Evolutionary conservation across 2,888 invertebrate species (phyloP).

Genomic region (Idaea dimidiata): DNA sequence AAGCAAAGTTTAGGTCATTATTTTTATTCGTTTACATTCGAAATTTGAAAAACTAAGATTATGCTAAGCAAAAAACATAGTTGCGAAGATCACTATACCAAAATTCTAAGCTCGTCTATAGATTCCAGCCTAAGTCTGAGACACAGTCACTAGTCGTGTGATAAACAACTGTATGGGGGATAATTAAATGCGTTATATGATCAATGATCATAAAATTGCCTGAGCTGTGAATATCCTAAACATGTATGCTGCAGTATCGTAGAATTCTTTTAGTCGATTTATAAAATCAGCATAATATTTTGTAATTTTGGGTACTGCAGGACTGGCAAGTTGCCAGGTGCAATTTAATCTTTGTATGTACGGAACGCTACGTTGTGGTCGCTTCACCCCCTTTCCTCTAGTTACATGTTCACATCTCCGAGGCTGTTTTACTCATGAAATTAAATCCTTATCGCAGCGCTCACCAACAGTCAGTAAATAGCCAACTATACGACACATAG

Average conservation of each 20-base stretch:
- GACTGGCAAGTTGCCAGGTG: slow-evolving; percentile 63
- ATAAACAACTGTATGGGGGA: no score
- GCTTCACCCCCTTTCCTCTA: slow-evolving; percentile 50
- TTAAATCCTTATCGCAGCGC: slow-evolving; percentile 49
- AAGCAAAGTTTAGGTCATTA: no score
- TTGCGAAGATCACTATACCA: no score
- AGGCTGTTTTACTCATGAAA: slow-evolving; percentile 42
- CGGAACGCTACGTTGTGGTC: slow-evolving; percentile 62
- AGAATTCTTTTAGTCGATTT: slow-evolving; percentile 33
- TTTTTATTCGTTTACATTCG: no score
- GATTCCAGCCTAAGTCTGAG: no score
- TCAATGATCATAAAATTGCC: no score
- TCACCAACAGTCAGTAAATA: slow-evolving; percentile 28
- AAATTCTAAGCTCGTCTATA: no score
- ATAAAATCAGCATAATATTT: slow-evolving; percentile 71
- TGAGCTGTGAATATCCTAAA: neutral
- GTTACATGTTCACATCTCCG: slow-evolving; percentile 44
- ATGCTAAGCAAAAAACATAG: no score
- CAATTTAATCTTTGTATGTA: slow-evolving; percentile 74
- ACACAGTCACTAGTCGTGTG: no score
- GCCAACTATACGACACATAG: neutral
- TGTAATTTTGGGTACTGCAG: slow-evolving; percentile 58
- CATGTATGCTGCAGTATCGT: neutral
- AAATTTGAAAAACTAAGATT: no score
- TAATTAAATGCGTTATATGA: neutral